These are phyloP conservation scores for Prosapia bicincta DNA, from an alignment of 2,888 invertebrate species.

Conservation along the genomic window DNA sequence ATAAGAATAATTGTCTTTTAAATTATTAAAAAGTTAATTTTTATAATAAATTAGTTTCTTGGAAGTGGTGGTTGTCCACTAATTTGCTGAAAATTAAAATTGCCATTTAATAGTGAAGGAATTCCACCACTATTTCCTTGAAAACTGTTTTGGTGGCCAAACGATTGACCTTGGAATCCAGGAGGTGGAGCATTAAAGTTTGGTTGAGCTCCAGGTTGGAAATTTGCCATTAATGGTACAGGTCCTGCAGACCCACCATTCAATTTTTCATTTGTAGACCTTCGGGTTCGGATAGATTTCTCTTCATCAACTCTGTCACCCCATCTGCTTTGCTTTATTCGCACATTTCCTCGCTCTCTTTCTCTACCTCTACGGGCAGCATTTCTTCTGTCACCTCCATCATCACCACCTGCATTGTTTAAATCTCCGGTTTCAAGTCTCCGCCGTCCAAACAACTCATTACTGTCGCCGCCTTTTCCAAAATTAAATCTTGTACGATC, in stretches of 20 bases:
- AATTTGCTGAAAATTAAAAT: background rate
- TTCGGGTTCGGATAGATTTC: background rate
- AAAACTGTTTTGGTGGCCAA: background rate
- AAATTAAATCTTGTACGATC: too few species aligned
- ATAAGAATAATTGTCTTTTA: background rate
- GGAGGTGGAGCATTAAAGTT: slow-evolving; percentile 16
- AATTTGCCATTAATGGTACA: slow-evolving; percentile 4
- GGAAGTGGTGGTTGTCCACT: background rate
- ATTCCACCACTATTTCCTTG: background rate
- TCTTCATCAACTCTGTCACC: slow-evolving; percentile 10
- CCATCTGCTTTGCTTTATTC: slow-evolving; percentile 13
- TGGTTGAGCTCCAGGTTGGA: background rate
- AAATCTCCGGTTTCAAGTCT: background rate
- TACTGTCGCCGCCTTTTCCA: background rate
- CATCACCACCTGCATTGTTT: background rate
- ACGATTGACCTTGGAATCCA: slow-evolving; percentile 4
- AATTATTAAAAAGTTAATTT: background rate
- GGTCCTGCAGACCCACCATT: slow-evolving; percentile 1
- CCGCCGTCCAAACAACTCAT: background rate
- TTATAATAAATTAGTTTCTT: background rate
- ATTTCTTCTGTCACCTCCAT: background rate
- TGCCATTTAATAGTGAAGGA: background rate
- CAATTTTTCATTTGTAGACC: background rate
- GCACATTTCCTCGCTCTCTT: background rate
- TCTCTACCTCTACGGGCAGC: background rate